Evolutionary conservation across 2,888 invertebrate genomes (phyloP).

Genomic region (Phaonia tiefii): DNA sequence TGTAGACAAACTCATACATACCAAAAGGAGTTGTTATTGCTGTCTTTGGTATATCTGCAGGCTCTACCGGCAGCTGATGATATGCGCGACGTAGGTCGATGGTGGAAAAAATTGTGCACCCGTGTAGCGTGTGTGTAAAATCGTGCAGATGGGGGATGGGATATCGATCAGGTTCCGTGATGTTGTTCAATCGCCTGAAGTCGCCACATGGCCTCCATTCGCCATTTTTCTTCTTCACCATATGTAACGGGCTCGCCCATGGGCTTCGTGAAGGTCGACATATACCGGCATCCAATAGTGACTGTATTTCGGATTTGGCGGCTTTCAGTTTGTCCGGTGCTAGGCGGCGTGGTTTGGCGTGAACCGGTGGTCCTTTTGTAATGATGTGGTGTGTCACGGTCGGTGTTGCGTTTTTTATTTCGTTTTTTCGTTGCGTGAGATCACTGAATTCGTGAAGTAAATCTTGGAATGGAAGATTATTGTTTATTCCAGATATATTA

Average conservation of each 20-base stretch:
- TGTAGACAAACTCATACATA: conserved; percentile 55
- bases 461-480: too few species aligned
- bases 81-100: conserved; percentile 58
- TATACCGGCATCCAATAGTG: conserved; percentile 31
- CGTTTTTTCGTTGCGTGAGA: too few species aligned
- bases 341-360: conserved; percentile 49
- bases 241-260: too few species aligned
- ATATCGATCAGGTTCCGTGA: too few species aligned
- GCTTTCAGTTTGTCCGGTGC: conserved; percentile 52
- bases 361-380: conserved; percentile 54
- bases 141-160: conserved; percentile 61
- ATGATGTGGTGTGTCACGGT: conserved; percentile 55
- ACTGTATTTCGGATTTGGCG: conserved; percentile 59
- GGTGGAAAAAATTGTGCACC: too few species aligned
- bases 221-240: too few species aligned
- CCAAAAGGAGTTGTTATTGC: conserved; percentile 74
- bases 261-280: not conserved
- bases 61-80: conserved; percentile 61
- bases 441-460: too few species aligned
- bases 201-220: too few species aligned
- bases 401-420: not conserved
- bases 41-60: conserved; percentile 58
- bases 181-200: too few species aligned
- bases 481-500: too few species aligned
- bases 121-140: conserved; percentile 46